Evolutionary conservation across 2,888 invertebrate species (phyloP).

Genomic region (Trimorus sp.): DNA sequence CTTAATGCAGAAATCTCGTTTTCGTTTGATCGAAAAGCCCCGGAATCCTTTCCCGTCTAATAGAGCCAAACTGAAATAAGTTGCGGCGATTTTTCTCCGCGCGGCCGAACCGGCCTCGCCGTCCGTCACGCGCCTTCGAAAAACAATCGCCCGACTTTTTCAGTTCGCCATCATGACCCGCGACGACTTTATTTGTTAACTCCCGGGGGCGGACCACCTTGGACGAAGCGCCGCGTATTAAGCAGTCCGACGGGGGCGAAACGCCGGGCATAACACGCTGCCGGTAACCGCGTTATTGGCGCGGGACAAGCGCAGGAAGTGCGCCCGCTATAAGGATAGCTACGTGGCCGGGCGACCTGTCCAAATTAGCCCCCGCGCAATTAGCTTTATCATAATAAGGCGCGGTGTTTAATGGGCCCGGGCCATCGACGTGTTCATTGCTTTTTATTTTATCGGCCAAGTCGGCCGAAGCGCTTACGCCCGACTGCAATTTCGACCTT

Average conservation of each 20-base stretch:
- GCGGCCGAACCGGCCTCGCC: too few species aligned
- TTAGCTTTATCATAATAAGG: conserved; percentile 48
- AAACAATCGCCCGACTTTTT: too few species aligned
- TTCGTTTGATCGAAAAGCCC: conserved; percentile 11
- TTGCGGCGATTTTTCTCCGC: conserved; percentile 6
- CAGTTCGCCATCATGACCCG: not conserved
- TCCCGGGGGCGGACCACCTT: not conserved
- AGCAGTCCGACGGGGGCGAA: not conserved
- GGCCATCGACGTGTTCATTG: conserved; percentile 21
- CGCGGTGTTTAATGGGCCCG: conserved; percentile 11
- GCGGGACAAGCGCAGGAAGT: conserved; percentile 25
- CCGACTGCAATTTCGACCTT: too few species aligned
- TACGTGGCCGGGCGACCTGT: conserved; percentile 50
- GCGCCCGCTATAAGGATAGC: conserved; percentile 38
- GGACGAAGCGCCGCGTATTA: not conserved
- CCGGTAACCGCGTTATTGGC: conserved; percentile 42
- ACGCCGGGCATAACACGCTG: not conserved
- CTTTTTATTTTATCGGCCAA: conserved; percentile 19
- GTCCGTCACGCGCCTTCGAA: too few species aligned
- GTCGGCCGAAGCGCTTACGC: not conserved
- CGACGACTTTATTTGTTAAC: not conserved
- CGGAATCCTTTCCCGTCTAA: too few species aligned
- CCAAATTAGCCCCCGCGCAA: conserved; percentile 44
- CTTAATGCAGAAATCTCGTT: conserved; percentile 4
- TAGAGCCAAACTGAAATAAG: conserved; percentile 17